Percentiles rank a stretch among this genome's conserved stretches.
Conservation (phyloP, 2,113 vertebrate species). For the Rana temporaria region DNA sequence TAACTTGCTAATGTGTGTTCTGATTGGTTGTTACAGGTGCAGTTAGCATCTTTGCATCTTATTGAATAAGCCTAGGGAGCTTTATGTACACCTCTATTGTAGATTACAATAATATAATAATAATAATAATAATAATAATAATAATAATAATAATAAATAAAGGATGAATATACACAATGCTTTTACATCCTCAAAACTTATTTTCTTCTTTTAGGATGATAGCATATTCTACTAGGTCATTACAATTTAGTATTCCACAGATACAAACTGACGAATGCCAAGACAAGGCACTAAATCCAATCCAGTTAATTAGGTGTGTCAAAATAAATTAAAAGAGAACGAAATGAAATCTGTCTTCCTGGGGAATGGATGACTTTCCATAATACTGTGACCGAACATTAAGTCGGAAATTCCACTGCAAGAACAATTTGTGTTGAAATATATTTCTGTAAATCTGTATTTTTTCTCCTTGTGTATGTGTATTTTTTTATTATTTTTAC, state of each 20-base stretch:
- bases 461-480: no score
- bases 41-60: no score
- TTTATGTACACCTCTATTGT: no score
- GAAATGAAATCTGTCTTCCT: conserved; percentile 39
- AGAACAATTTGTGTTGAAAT: conserved; percentile 10
- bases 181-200: not conserved
- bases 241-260: conserved; percentile 39
- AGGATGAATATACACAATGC: no score
- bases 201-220: conserved; percentile 3
- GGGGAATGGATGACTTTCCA: not conserved
- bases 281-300: conserved; percentile 26
- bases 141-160: no score
- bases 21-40: no score
- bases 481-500: no score
- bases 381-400: not conserved
- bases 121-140: no score
- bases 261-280: conserved; percentile 41
- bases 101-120: no score
- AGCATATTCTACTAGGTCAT: conserved; percentile 6
- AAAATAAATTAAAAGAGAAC: conserved; percentile 30
- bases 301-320: conserved; percentile 47
- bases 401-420: not conserved
- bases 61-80: no score
- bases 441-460: no score
- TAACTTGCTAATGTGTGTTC: no score